phyloP scores from a whole-genome alignment of 2,888 invertebrate species.

The Phaonia tiefii region DNA sequence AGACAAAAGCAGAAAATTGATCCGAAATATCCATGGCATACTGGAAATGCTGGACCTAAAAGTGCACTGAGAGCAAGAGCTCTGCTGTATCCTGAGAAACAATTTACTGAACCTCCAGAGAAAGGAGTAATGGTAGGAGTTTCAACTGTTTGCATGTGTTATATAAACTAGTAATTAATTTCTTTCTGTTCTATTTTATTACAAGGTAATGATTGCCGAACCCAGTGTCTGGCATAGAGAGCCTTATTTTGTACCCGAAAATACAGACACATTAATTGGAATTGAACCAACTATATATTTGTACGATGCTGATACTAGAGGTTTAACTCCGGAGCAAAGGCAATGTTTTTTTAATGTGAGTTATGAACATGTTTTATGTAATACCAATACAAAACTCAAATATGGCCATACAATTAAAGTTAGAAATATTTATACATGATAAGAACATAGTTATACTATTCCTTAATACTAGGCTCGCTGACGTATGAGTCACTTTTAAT shows the following conservation, averaged over 20 bases:
- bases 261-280: slow-evolving; percentile 74
- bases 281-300: slow-evolving; percentile 76
- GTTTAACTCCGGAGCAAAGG: slow-evolving; percentile 71
- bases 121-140: slow-evolving; percentile 73
- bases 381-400: too few species aligned
- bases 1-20: slow-evolving; percentile 70
- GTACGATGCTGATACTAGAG: slow-evolving; percentile 75
- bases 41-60: slow-evolving; percentile 72
- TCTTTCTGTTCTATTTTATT: slow-evolving; percentile 1
- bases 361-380: too few species aligned
- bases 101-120: slow-evolving; percentile 68
- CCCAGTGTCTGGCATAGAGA: slow-evolving; percentile 75
- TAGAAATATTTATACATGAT: too few species aligned
- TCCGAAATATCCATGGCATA: slow-evolving; percentile 74
- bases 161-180: background rate
- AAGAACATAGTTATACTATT: too few species aligned
- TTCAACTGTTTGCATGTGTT: too few species aligned
- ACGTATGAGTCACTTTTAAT: too few species aligned
- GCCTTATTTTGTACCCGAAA: slow-evolving; percentile 72
- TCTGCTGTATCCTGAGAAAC: slow-evolving; percentile 72
- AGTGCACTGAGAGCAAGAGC: slow-evolving; percentile 73
- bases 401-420: too few species aligned
- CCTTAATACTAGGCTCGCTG: too few species aligned
- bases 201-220: slow-evolving; percentile 74
- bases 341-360: slow-evolving; percentile 76